These are phyloP conservation scores for Lepidocolaptes lacrymiger DNA, from an alignment of 2,797 vertebrate genomes.

Conservation along the genomic window DNA sequence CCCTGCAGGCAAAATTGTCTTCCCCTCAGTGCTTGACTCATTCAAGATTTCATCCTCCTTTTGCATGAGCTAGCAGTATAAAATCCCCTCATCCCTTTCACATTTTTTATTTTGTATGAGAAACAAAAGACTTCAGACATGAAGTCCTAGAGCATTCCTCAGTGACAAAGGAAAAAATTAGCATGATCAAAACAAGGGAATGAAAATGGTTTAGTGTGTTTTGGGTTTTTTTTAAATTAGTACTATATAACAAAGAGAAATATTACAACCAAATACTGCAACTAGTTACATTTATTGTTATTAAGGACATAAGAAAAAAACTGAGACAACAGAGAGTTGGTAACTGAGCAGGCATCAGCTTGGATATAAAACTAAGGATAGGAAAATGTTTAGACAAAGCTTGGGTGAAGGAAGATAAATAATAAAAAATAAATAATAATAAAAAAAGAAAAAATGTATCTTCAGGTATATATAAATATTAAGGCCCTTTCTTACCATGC, in stretches of 20 bases:
- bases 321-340: not conserved
- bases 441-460: not conserved
- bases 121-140: not conserved
- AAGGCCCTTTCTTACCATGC: not conserved
- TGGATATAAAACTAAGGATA: not conserved
- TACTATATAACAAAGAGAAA: not conserved
- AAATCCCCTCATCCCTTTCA: not conserved
- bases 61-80: not conserved
- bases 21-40: not conserved
- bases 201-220: not conserved
- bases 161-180: not conserved
- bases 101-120: not conserved
- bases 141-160: not conserved
- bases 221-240: no score
- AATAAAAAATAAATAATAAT: not conserved
- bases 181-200: not conserved
- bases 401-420: not conserved
- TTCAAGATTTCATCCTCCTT: not conserved
- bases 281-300: not conserved
- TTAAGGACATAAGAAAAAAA: not conserved
- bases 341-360: not conserved
- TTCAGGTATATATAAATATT: not conserved
- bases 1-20: not conserved
- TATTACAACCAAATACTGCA: not conserved
- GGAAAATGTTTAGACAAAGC: not conserved